These are phyloP conservation scores for Rhabditophanes sp. DNA, from an alignment of 2,888 invertebrate genomes.

Conservation along the genomic window DNA sequence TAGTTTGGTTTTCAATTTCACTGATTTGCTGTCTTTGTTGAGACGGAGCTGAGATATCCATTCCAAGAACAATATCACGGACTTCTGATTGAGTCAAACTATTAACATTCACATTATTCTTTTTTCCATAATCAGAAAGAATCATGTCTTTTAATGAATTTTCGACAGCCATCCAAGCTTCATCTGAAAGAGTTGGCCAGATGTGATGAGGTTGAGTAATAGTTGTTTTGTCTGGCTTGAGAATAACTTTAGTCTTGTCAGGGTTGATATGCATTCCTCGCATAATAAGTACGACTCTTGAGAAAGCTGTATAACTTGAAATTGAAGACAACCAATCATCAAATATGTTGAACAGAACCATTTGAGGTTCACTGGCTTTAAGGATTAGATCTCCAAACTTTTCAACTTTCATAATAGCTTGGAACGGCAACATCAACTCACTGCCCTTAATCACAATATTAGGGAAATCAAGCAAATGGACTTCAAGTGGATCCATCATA, in stretches of 20 bases:
- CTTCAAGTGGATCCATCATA: slow-evolving; percentile 97
- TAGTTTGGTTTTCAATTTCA: slow-evolving; percentile 98
- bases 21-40: slow-evolving; percentile 98
- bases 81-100: slow-evolving; percentile 94
- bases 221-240: slow-evolving; percentile 96
- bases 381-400: slow-evolving; percentile 96
- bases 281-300: slow-evolving; percentile 81
- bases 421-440: slow-evolving; percentile 92
- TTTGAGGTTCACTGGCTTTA: slow-evolving; percentile 97
- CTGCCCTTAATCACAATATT: slow-evolving; percentile 99
- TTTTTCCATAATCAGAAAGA: slow-evolving; percentile 95
- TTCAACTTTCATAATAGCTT: slow-evolving; percentile 60
- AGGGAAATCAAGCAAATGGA: slow-evolving; percentile 96
- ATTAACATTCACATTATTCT: slow-evolving; percentile 97
- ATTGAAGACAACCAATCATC: slow-evolving; percentile 94
- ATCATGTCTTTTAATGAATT: slow-evolving; percentile 94
- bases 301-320: slow-evolving; percentile 96
- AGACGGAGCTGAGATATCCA: slow-evolving; percentile 98
- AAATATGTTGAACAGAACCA: slow-evolving; percentile 96
- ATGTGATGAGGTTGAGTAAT: slow-evolving; percentile 98
- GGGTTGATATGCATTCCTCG: slow-evolving; percentile 95
- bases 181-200: slow-evolving; percentile 85
- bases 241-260: slow-evolving; percentile 79
- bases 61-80: slow-evolving; percentile 91
- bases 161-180: slow-evolving; percentile 99